Base-by-base conservation (phyloP, 2,797 vertebrate genomes). In the Sylvilagus floridanus region DNA sequence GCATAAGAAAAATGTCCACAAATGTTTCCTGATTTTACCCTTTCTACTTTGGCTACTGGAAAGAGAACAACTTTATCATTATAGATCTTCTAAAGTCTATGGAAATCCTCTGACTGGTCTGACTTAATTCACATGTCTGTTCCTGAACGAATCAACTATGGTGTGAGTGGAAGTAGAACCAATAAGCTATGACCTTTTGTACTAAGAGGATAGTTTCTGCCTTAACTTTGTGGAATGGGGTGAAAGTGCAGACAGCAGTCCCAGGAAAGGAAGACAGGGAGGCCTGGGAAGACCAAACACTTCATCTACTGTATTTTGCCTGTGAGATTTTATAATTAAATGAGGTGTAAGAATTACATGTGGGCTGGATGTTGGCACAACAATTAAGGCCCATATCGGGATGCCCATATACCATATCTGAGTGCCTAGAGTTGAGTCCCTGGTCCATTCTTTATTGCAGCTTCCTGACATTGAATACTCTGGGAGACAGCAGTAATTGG, bases 101-200 rank as follows among this genome's bases (percentile, higher is more conserved):
- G 28, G 50, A 88, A 90, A 88, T 90, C 94, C 84, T 92, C 78
- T 87, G 47, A 60, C 42, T 87, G 11, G 21, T 86, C 69, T 81
- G 72, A 60, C 52, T 26, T 73, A 63, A 37, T 32, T 69, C 52
- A 84, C 47, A 65, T 65, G 21, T 7, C 73, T 84, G 30, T 50
- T 9, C 14, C 71, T 79, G 28, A 16, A 35, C 47, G 16, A 77
- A 69, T 91, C 24, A 92, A 28, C 68, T 16, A 10, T 66, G 62
- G n/a, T 5, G 0, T 69, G n/a, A 28, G 37, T 72, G 16, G 32
- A n/a, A 95, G 22, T 5, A 1, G 54, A 77, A 72, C 35, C 69
- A 54, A 17, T 50, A 77, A 81, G 22, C 35, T 60, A 57, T 66
- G 42, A 93, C 30, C 65, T 32, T 85, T 32, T 85, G n/a, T 93